A percentile compares a stretch with the other conserved stretches of the same genome.
These are phyloP conservation scores for Syngnathus scovelli DNA, from an alignment of 2,113 vertebrate genomes.

Conservation along the genomic window DNA sequence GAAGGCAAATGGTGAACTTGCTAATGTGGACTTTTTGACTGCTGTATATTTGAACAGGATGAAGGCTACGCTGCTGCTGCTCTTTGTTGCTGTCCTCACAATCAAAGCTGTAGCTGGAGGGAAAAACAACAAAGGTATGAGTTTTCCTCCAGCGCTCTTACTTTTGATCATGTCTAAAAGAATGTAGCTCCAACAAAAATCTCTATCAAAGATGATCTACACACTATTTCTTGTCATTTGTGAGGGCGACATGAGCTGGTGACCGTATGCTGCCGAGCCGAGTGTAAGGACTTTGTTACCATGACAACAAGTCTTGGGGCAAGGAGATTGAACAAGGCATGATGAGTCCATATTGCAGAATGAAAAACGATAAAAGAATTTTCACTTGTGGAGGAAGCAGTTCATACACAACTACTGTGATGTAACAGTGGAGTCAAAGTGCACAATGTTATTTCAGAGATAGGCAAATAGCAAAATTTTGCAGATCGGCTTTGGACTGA, in stretches of 20 bases:
- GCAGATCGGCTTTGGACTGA: neutral
- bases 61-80: slow-evolving; percentile 58
- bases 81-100: slow-evolving; percentile 73
- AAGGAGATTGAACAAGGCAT: neutral
- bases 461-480: neutral
- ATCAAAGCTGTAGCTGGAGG: slow-evolving; percentile 63
- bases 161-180: neutral
- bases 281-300: neutral
- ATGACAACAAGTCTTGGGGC: neutral
- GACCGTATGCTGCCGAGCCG: neutral
- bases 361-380: neutral
- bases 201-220: neutral
- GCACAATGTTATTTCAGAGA: neutral
- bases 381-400: neutral
- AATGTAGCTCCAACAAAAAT: neutral
- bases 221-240: neutral
- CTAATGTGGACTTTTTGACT: neutral
- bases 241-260: neutral
- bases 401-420: neutral
- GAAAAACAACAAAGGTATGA: slow-evolving; percentile 81
- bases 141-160: neutral
- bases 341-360: neutral
- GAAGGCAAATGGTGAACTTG: neutral
- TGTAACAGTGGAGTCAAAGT: neutral
- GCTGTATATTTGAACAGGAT: slow-evolving; percentile 68